Percentiles rank a stretch among this genome's conserved stretches.
These are phyloP conservation scores for Athene cunicularia DNA, from an alignment of 2,113 vertebrate genomes.

Conservation along the genomic window DNA sequence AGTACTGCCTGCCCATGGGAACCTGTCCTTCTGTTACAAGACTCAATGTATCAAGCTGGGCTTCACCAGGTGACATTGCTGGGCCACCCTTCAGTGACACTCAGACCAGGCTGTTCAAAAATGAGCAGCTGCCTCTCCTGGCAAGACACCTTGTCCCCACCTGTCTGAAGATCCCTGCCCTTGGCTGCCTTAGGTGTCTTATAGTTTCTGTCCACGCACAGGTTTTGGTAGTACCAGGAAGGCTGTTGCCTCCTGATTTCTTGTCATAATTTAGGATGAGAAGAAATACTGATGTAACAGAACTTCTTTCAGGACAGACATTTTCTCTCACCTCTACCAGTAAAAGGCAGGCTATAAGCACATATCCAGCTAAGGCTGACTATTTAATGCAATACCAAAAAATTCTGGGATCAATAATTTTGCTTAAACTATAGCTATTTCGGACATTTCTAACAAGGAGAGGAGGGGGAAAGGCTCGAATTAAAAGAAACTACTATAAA, in stretches of 20 bases:
- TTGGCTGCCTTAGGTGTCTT: background rate
- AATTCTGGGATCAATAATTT: background rate
- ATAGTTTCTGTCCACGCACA: background rate
- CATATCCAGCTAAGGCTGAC: background rate
- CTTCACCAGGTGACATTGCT: background rate
- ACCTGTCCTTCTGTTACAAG: background rate
- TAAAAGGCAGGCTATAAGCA: background rate
- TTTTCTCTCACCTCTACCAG: background rate
- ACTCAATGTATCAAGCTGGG: background rate
- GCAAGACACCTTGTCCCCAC: background rate
- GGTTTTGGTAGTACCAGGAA: background rate
- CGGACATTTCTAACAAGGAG: background rate
- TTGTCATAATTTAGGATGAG: background rate
- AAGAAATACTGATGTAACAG: background rate
- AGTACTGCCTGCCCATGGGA: fast-evolving
- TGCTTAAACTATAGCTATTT: background rate
- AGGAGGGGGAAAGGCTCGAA: background rate
- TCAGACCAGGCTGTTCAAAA: background rate
- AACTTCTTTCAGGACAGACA: background rate
- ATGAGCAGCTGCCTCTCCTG: background rate
- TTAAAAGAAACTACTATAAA: background rate
- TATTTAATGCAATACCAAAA: background rate
- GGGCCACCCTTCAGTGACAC: background rate
- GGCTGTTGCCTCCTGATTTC: background rate
- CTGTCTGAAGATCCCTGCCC: background rate